Base-by-base conservation (phyloP, 2,888 invertebrate genomes). In the Caenorhabditis auriculariae region DNA sequence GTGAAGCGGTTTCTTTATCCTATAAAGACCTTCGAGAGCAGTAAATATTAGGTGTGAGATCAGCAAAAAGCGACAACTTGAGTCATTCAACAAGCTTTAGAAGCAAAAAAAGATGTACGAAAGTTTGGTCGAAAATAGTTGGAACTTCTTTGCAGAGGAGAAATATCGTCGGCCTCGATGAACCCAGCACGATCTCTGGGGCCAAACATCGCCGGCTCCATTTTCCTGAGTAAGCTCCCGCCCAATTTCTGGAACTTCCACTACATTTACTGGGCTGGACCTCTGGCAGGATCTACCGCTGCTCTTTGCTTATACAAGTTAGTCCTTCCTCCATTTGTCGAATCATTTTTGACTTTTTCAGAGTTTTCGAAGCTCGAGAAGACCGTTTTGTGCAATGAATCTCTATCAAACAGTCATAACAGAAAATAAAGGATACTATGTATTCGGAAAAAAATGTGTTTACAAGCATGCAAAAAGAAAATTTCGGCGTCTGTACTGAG, bases 171-270 rank as follows among this genome's bases (percentile, higher is more conserved):
- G 6, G 83, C 82, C 1, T 82, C 82, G 17, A 82, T 83, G 83
- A 84, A 84, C 58, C 83, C 83, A 4, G 83, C 83, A 9, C 70
- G 83, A 39, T 82, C 82, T 41, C 78, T 84, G 32, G 83, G 84
- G 0, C 83, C 84, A 17, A 82, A 82, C 23, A 74, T 83, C 26
- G 67, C 68, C 23, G 67, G 62, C 12, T 43, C 60, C 4, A 69
- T 72, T 15, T 70, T 73, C 28, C 38, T 39, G 9, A 42, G 38
- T 19, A 35, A n/a, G n/a, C 29, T 38, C 6, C 54, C 50, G 9
- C 5, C 32, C 1, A 29, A 45, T 47, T 60, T 66, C 48, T 76
- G 75, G 75, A 54, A 51, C 12, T 52, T 58, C 42, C 82, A 82
- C 56, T 82, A 80, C 53, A 75, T 82, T 15, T 82, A 82, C 67